Conservation (phyloP, 1,140 invertebrate species). For the Calliopsis andreniformis region DNA sequence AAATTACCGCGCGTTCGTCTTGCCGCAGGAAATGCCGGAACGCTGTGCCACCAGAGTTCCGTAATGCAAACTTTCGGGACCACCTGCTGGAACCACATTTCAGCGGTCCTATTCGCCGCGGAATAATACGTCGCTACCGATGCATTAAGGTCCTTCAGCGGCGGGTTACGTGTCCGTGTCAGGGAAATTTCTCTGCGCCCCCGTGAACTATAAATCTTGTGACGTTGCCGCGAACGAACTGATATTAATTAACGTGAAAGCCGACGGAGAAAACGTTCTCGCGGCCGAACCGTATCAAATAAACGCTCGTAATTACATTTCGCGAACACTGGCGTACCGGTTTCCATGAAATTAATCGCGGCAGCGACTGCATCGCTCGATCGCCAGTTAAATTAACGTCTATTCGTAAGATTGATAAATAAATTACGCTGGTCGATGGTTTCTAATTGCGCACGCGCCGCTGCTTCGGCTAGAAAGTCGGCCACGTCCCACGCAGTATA, state of each 20-base stretch:
- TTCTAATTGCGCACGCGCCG: no score
- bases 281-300: slow-evolving; percentile 15
- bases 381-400: background rate
- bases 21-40: slow-evolving; percentile 33
- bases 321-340: background rate
- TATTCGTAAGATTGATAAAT: background rate
- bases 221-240: slow-evolving; percentile 51
- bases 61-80: slow-evolving; percentile 32
- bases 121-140: slow-evolving; percentile 19
- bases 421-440: background rate
- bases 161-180: slow-evolving; percentile 25
- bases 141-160: slow-evolving; percentile 25
- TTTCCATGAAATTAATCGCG: slow-evolving; percentile 13
- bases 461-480: no score
- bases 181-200: slow-evolving; percentile 51
- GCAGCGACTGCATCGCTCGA: background rate
- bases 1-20: slow-evolving; percentile 42
- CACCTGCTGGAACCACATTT: slow-evolving; percentile 28
- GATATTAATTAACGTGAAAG: slow-evolving; percentile 67
- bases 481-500: no score
- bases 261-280: slow-evolving; percentile 30
- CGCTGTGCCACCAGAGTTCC: background rate
- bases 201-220: slow-evolving; percentile 47
- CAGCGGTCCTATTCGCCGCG: background rate
- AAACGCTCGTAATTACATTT: background rate